These are phyloP conservation scores for Dicyrtoma fusca DNA, from an alignment of 2,888 invertebrate genomes.

Conservation along the genomic window DNA sequence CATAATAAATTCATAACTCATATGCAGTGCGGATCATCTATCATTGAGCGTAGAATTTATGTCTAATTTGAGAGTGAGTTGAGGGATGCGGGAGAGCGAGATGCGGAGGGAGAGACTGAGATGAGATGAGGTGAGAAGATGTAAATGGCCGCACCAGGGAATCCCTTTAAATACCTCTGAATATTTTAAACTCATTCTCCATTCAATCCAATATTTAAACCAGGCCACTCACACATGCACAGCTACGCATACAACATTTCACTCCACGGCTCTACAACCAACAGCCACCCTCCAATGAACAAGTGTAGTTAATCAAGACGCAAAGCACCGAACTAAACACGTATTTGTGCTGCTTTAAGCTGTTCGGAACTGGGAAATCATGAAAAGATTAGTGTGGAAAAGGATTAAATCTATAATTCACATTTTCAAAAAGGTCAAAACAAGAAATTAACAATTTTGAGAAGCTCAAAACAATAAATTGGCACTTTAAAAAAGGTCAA, in stretches of 20 bases:
- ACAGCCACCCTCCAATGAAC: too few species aligned
- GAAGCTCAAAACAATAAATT: too few species aligned
- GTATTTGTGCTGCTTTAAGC: too few species aligned
- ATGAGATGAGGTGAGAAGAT: slow-evolving; percentile 47
- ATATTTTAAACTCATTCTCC: slow-evolving; percentile 48
- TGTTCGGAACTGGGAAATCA: too few species aligned
- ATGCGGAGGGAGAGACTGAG: not conserved
- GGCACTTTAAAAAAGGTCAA: too few species aligned
- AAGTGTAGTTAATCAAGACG: too few species aligned
- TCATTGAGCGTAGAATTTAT: slow-evolving; percentile 45
- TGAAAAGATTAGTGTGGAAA: too few species aligned
- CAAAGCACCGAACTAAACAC: too few species aligned
- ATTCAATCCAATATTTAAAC: slow-evolving; percentile 42
- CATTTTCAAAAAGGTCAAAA: too few species aligned
- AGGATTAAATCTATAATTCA: too few species aligned
- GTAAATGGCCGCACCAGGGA: slow-evolving; percentile 44
- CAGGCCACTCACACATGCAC: not conserved
- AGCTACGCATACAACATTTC: slow-evolving; percentile 4
- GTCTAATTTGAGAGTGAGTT: slow-evolving; percentile 41
- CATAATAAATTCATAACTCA: slow-evolving; percentile 46
- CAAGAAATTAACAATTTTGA: too few species aligned
- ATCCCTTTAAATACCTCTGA: slow-evolving; percentile 51
- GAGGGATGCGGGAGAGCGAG: slow-evolving; percentile 10
- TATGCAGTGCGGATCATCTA: slow-evolving; percentile 46
- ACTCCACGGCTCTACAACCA: not conserved